phyloP scores from a whole-genome alignment of 2,113 vertebrate species.

The Elephantulus edwardii region DNA sequence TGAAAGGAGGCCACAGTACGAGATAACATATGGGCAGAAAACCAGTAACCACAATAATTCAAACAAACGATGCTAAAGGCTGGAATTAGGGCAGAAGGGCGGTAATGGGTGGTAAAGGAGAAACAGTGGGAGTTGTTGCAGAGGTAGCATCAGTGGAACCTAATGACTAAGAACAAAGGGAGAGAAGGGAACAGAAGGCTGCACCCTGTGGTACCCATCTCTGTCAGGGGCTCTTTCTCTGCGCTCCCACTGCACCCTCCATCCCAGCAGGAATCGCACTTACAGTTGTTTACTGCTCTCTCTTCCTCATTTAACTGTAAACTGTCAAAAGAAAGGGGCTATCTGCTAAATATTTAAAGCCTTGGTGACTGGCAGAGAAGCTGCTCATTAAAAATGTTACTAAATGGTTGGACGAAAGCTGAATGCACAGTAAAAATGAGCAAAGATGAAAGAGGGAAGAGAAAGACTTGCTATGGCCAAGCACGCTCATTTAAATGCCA shows the following conservation, averaged over 20 bases:
- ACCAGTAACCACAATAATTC: not conserved
- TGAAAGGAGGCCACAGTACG: no score
- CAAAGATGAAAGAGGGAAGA: slow-evolving; percentile 3
- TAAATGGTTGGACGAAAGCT: not conserved
- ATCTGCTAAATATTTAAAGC: not conserved
- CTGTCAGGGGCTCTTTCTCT: not conserved
- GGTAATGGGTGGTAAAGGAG: not conserved
- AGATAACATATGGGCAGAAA: not conserved
- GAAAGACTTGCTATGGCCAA: not conserved
- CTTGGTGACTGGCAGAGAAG: not conserved
- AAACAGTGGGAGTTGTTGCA: rapidly evolving
- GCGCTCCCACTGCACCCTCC: not conserved
- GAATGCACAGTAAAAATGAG: not conserved
- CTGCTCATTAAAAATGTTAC: not conserved
- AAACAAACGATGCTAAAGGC: not conserved
- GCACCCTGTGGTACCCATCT: not conserved
- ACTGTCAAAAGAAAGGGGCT: not conserved
- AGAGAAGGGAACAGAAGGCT: not conserved
- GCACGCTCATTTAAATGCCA: no score
- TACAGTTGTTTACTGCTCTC: not conserved
- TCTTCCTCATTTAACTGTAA: not conserved
- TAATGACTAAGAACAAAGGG: not conserved
- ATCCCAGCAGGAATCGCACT: not conserved
- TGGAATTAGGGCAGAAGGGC: not conserved
- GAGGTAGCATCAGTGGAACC: not conserved